Percentiles rank a stretch among this genome's conserved stretches.
These are phyloP conservation scores for Diglossa cyanea DNA, from an alignment of 2,797 vertebrate genomes.

Conservation along the genomic window DNA sequence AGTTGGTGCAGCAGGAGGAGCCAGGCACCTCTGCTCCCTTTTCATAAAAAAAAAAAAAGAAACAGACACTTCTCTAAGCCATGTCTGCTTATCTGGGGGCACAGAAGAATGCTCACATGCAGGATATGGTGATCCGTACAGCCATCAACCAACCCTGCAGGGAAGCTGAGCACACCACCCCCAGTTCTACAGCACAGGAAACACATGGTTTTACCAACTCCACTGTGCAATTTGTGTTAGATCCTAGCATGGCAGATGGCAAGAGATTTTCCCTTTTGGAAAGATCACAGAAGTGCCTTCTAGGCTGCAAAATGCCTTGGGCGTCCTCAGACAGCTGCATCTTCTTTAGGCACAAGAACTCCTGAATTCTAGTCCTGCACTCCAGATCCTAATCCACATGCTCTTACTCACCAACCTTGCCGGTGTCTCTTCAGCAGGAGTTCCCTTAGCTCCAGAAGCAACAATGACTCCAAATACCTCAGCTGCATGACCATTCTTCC, in stretches of 20 bases:
- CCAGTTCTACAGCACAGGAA: not conserved
- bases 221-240: not conserved
- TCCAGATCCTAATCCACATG: not conserved
- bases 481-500: not conserved
- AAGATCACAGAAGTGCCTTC: constrained; percentile 43
- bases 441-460: not conserved
- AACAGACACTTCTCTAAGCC: not conserved
- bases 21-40: not conserved
- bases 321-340: not conserved
- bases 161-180: not conserved
- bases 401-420: constrained; percentile 35
- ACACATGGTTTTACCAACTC: not conserved
- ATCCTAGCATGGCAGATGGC: constrained; percentile 24
- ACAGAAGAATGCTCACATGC: not conserved
- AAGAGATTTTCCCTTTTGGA: constrained; percentile 37
- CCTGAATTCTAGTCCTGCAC: not conserved
- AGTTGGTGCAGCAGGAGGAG: not conserved
- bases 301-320: constrained; percentile 36
- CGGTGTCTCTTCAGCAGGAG: constrained; percentile 52
- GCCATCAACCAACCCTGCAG: not conserved
- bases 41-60: not conserved
- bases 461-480: not conserved
- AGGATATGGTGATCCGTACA: not conserved
- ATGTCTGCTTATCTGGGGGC: not conserved
- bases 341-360: not conserved